Evolutionary conservation across 2,797 vertebrate species (phyloP), one percentile per base, ranked within the genome.

Genomic region (Microctenopoma stevenorrisi): DNA sequence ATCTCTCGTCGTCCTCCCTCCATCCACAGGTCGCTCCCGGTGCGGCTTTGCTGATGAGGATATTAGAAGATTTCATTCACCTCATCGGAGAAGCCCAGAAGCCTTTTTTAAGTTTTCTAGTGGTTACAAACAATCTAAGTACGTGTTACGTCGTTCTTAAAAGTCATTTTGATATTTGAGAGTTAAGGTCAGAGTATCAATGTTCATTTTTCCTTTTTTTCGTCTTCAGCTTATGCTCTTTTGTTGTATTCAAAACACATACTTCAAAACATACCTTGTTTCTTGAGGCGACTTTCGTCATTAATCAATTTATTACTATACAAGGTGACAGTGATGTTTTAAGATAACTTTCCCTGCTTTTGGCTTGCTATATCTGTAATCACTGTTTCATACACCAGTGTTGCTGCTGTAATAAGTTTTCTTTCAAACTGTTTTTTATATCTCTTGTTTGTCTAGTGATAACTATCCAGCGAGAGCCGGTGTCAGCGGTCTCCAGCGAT

Each of bases 11-110:
- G 33, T 28, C 15, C 5, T 69, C 7, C 15, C 42, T 67, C 2
- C 30, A 44, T 77, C 72, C 33, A 4, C 83, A 99, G 98, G 96
- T 98, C 82, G 95, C 96, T 76, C 97, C 97, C 0, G 97, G 97
- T 74, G 96, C 97, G 1, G 94, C 96, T 77, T 92, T 96, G 81
- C 91, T 99, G 83, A 98, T 99, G 95, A 95, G 95, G 78, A 96
- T 98, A 28, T 93, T 99, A 78, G 98, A 99, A 83, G 97, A 99
- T 84, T 99, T 98, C 88, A 99, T 99, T 86, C 97, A 99, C 85
- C 94, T 98, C 85, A 95, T 99, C 1, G 97, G 97, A 35, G 96
- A 97, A 1, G 95, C 96, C 0, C 96, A 99, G 85, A 99, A 98
- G 81, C 96, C 97, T 53, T 98, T 99, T 86, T 97, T 99, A 92